phyloP scores from a whole-genome alignment of 2,888 invertebrate genomes.

The Idaea aversata region DNA sequence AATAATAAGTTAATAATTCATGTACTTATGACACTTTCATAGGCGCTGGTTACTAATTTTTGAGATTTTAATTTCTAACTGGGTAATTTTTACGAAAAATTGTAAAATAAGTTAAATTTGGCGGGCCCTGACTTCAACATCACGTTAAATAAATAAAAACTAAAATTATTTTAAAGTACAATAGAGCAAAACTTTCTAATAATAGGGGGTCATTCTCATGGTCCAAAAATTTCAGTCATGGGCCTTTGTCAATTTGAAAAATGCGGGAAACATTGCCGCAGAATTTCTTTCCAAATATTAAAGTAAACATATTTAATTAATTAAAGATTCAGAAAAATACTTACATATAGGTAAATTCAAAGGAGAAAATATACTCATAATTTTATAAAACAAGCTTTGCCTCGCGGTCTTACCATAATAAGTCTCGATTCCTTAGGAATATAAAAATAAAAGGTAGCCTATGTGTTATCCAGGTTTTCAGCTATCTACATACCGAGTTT shows the following conservation, averaged over 20 bases:
- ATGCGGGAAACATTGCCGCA: not conserved
- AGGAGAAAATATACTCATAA: not conserved
- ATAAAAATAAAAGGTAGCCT: not conserved
- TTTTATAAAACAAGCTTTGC: not conserved
- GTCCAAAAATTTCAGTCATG: not conserved
- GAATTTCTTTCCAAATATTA: not conserved
- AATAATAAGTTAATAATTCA: too few relatives aligned
- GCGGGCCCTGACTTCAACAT: too few relatives aligned
- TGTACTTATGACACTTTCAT: too few relatives aligned
- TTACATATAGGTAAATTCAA: not conserved
- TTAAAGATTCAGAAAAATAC: too few relatives aligned
- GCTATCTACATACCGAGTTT: too few relatives aligned
- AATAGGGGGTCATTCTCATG: not conserved
- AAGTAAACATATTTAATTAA: too few relatives aligned
- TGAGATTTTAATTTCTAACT: too few relatives aligned
- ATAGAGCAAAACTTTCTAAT: not conserved
- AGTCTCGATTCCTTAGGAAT: conserved; percentile 27
- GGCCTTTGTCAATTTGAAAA: not conserved
- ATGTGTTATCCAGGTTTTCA: too few relatives aligned
- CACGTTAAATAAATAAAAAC: not conserved
- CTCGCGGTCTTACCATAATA: not conserved
- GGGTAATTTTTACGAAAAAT: not conserved
- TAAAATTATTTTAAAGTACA: not conserved
- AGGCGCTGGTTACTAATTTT: too few relatives aligned
- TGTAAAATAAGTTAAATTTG: not conserved